These are phyloP conservation scores for Phortica variegata DNA, from an alignment of 1,140 invertebrate genomes.

Conservation along the genomic window DNA sequence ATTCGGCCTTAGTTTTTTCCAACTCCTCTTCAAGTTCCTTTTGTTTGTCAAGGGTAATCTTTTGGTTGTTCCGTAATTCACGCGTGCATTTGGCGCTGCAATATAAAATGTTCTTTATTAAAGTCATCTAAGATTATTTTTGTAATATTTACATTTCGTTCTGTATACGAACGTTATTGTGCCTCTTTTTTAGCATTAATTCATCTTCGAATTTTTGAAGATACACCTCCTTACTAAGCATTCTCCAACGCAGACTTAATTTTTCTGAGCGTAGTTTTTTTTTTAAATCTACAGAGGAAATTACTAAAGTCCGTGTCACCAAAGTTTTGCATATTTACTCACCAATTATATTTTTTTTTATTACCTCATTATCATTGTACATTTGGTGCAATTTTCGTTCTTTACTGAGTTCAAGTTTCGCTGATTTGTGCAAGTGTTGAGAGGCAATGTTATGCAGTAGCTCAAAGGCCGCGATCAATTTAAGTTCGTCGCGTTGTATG, in stretches of 20 bases:
- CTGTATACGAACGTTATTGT: constrained; percentile 36
- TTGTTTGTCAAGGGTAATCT: constrained; percentile 20
- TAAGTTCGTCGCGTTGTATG: constrained; percentile 12
- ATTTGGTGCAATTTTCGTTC: constrained; percentile 30
- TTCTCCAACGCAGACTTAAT: constrained; percentile 22
- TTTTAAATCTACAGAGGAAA: neutral
- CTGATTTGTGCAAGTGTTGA: constrained; percentile 25
- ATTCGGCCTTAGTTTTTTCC: constrained; percentile 2
- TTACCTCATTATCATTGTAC: constrained; percentile 23
- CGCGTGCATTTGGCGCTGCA: constrained; percentile 25
- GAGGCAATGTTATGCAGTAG: constrained; percentile 21
- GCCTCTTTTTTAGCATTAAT: constrained; percentile 35
- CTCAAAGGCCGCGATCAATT: constrained; percentile 25
- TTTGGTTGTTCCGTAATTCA: constrained; percentile 20
- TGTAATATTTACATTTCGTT: constrained; percentile 31
- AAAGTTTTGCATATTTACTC: too few relatives aligned
- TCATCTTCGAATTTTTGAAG: constrained; percentile 29
- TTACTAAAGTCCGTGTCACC: too few relatives aligned
- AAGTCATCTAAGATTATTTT: neutral
- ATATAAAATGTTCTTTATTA: neutral
- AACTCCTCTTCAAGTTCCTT: constrained; percentile 31
- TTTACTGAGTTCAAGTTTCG: constrained; percentile 27
- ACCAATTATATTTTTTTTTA: constrained; percentile 8
- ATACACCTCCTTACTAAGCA: constrained; percentile 20
- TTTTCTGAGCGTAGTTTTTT: constrained; percentile 11